phyloP scores from a whole-genome alignment of 2,888 invertebrate genomes.

The Coelopa pilipes region DNA sequence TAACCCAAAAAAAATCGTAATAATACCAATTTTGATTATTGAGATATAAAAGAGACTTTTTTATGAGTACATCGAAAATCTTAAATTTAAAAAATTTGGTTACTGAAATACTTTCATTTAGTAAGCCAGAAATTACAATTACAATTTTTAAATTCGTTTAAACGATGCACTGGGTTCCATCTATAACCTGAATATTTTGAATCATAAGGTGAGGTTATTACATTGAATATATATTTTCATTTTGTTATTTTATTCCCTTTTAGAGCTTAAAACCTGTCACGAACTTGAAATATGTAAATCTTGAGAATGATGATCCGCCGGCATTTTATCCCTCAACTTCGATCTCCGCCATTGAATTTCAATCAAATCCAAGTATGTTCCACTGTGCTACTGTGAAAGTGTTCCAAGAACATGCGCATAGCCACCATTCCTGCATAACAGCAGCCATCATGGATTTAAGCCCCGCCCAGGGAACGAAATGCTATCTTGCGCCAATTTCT shows the following conservation, averaged over 20 bases:
- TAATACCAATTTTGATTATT: too few species aligned
- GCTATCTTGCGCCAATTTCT: background rate
- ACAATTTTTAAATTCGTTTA: too few species aligned
- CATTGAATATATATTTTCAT: too few species aligned
- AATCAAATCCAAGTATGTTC: background rate
- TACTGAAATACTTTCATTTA: too few species aligned
- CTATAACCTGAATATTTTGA: too few species aligned
- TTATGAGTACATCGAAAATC: too few species aligned
- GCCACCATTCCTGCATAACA: conserved; percentile 14
- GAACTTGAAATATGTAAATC: background rate
- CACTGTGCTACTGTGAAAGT: background rate
- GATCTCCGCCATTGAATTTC: background rate
- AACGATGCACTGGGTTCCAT: too few species aligned
- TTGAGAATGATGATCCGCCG: background rate
- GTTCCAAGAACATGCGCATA: conserved; percentile 1
- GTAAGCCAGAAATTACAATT: too few species aligned
- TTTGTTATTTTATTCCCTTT: background rate
- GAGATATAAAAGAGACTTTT: too few species aligned
- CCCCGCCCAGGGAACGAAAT: conserved; percentile 44
- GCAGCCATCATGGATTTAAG: conserved; percentile 50
- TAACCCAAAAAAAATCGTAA: too few species aligned
- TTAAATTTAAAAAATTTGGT: too few species aligned
- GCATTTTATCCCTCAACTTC: background rate
- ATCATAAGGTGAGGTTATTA: too few species aligned
- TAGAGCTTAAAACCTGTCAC: background rate